Evolutionary conservation across 2,888 invertebrate species (phyloP).

Genomic region (Nomada goodeniana): DNA sequence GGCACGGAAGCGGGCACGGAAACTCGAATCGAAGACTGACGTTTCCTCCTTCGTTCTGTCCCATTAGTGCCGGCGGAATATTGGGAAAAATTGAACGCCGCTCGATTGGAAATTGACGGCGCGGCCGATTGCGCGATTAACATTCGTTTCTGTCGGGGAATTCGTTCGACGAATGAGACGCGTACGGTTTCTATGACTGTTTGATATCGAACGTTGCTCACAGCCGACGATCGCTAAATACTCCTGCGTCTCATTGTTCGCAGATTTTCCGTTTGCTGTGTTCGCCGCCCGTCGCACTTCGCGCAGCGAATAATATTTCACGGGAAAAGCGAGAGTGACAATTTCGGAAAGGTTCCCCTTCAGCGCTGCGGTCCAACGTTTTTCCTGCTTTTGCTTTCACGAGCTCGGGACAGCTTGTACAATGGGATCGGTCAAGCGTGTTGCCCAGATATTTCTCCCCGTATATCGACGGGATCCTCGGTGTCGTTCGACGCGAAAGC

Average conservation of each 20-base stretch:
- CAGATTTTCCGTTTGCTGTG: slow-evolving; percentile 53
- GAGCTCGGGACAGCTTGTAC: slow-evolving; percentile 59
- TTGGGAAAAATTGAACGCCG: slow-evolving; percentile 23
- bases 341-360: slow-evolving; percentile 69
- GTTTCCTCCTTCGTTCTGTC: slow-evolving; percentile 6
- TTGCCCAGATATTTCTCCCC: slow-evolving; percentile 76
- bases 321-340: slow-evolving; percentile 34
- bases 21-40: slow-evolving; percentile 19
- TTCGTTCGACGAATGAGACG: neutral
- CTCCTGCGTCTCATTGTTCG: neutral
- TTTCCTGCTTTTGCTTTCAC: slow-evolving; percentile 41
- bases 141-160: neutral
- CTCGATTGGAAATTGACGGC: neutral
- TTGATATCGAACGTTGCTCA: too few species aligned
- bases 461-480: slow-evolving; percentile 71
- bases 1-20: slow-evolving; percentile 23
- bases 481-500: slow-evolving; percentile 55
- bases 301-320: slow-evolving; percentile 10
- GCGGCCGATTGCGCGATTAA: neutral
- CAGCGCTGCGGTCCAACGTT: slow-evolving; percentile 55
- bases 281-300: too few species aligned
- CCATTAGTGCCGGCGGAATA: neutral
- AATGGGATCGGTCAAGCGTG: slow-evolving; percentile 77
- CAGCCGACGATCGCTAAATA: too few species aligned
- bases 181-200: neutral